Base-by-base conservation (phyloP, 2,888 invertebrate genomes). In the Hofmannophila pseudospretella region DNA sequence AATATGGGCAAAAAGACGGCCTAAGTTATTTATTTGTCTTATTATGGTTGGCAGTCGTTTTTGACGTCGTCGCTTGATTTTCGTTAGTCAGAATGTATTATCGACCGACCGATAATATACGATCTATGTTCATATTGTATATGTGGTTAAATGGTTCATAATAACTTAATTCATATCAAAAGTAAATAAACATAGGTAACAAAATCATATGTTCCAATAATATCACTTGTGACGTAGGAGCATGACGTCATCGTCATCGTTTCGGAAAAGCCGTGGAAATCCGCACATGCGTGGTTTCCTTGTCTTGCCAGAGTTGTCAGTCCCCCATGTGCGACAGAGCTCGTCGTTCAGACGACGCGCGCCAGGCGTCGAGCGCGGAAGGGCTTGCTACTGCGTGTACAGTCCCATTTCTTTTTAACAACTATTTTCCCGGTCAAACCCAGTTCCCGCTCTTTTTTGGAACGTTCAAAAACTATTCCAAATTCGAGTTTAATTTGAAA, bases 221-320 rank as follows among this genome's bases (percentile, higher is more conserved):
- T n/a, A n/a, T n/a, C n/a, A n/a, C n/a, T n/a, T n/a, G 13, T 52
- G 58, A 56, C 63, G 67, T 63, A 52, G 49, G 42, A 23, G 32
- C 39, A 47, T 58, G 57, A 61, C 64, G 68, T 69, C 63, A 66
- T 44, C 45, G 44, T 50, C 55, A n/a, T 23, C 57, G 63, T 60
- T 58, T 63, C 50, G 69, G 73, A 73, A 76, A 80, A 75, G 50
- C 70, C 67, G 56, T 66, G 68, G 65, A 68, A 67, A 70, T 62
- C 58, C 59, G 79, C 81, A 71, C 82, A 80, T 84, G 82, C 82
- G 82, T 76, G 63, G 71, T 72, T 68, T 66, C 58, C 68, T 65
- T 64, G 70, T 69, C 58, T 41, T 28, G 26, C 35, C 26, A 16
- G 16, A 25, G 38, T 62, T 54, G 58, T 58, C 54, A 60, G 59